phyloP scores from a whole-genome alignment of 1,140 invertebrate genomes.

The Polyergus mexicanus region DNA sequence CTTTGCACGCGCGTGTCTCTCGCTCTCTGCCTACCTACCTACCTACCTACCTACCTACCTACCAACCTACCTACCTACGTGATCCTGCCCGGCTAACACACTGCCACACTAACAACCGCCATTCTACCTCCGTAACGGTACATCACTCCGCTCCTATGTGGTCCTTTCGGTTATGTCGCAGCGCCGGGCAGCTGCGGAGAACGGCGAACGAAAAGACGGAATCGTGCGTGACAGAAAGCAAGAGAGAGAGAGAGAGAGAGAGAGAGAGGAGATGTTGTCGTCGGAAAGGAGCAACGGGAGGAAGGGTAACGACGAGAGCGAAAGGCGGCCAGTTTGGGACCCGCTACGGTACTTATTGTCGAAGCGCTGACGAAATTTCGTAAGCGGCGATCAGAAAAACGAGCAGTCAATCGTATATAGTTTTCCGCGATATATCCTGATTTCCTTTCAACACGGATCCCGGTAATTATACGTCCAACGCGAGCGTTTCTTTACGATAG shows the following conservation, averaged over 20 bases:
- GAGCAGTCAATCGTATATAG: not conserved
- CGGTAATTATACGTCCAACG: not conserved
- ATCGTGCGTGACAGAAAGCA: conserved; percentile 13
- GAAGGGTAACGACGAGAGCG: conserved; percentile 17
- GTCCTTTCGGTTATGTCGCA: conserved; percentile 66
- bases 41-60: conserved; percentile 73
- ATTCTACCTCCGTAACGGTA: conserved; percentile 80
- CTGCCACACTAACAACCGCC: conserved; percentile 80
- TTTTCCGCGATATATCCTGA: not conserved
- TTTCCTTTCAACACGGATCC: not conserved
- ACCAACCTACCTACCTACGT: conserved; percentile 76
- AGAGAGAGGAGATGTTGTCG: conserved; percentile 14
- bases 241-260: conserved; percentile 13
- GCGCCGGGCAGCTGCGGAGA: conserved; percentile 43
- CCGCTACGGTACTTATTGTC: conserved; percentile 32
- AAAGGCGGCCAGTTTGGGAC: conserved; percentile 37
- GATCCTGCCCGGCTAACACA: conserved; percentile 82
- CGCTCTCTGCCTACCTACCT: conserved; percentile 39
- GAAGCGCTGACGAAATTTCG: conserved; percentile 50
- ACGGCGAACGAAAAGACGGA: conserved; percentile 62
- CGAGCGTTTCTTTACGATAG: not conserved
- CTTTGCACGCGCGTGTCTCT: conserved; percentile 30
- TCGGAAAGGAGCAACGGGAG: not conserved
- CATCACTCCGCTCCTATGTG: conserved; percentile 72
- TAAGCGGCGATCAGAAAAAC: conserved; percentile 35